Evolutionary conservation across 1,140 invertebrate genomes (phyloP), one percentile per base, ranked within the genome.

Genomic region (Drosophila cardini): DNA sequence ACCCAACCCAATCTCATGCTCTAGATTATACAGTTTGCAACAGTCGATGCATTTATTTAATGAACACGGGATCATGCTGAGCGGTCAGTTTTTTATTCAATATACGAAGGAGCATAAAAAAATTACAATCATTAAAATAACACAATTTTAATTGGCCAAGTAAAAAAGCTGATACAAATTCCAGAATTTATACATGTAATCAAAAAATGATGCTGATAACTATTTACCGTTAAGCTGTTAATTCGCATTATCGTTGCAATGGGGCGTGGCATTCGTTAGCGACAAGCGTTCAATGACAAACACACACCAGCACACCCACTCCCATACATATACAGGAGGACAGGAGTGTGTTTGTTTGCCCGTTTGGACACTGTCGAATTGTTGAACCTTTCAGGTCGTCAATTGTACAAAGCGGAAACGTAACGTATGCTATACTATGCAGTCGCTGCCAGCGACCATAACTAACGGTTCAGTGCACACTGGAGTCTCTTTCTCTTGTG

Each of bases 391-490:
- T 76, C 16, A 53, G 76, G 45, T 52, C 43, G 36, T 69, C 40
- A 64, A 73, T 84, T 75, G 67, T 68, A 62, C 74, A 57, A 26
- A 26, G 70, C 76, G 77, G 75, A 69, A 78, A 70, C 57, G 60
- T 68, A 76, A 69, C 79, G 73, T 86, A 83, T 87, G 64, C 68
- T 65, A 64, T 72, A 26, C 58, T 80, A 56, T 72, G 57, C 45
- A 26, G 21, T 26, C 21, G 42, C 60, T 58, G 68, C 58, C 76
- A 76, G 68, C 79, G 63, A 80, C 70, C 83, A 86, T 86, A 86
- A 89, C 83, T 83, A 86, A 86, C 84, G 71, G 83, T 87, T 87
- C 72, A 83, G 38, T 89, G 83, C 83, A 79, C 79, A 83, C 76
- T 16, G 38, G 15, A 71, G 52, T 38, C 52, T 72, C 45, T 26